Evolutionary conservation across 2,888 invertebrate species (phyloP), one percentile per base, ranked within the genome.

Genomic region (Hemistola chrysoprasaria): DNA sequence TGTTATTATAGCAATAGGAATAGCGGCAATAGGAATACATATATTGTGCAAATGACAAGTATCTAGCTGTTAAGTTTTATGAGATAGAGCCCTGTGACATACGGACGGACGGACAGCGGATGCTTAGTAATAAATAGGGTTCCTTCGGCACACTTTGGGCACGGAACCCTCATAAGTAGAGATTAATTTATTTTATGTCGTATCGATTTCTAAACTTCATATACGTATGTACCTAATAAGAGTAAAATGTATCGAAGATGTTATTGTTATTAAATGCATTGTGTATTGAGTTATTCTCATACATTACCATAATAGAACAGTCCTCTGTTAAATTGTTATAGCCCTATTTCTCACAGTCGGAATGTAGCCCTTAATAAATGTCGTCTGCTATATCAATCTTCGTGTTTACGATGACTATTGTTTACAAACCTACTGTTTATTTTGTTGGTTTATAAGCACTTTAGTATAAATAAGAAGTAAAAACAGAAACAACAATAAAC

Each of bases 291-390:
- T 51, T 47, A 50, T 47, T 48, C 40, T 25, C 29, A 40, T 42
- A 35, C 31, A 55, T 52, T 55, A 50, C 26, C 43, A 40, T 52
- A 50, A 52, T 50, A 37, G 43, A 50, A 23, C 16, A 16, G 16
- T 2, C 16, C 41, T 21, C 4, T 9, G 25, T 24, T 21, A 28
- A 28, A 47, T 34, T 46, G 36, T 47, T 47, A 51, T 51, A 47
- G 49, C 49, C 37, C 35, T 47, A 46, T 44, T 47, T 47, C 49
- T 37, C 50, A 48, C 34, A 40, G 30, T 8, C 22, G 42, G 47
- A 47, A 47, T 44, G 41, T 48, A 25, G 47, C 47, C 50, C 53
- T 37, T 42, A 50, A 50, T 42, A 50, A 50, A 47, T 51, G 46
- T 48, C 45, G 36, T 37, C 40, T 29, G 26, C 29, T 16, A 29